phyloP scores from a whole-genome alignment of 2,797 vertebrate genomes.

The Danio kyathit region DNA sequence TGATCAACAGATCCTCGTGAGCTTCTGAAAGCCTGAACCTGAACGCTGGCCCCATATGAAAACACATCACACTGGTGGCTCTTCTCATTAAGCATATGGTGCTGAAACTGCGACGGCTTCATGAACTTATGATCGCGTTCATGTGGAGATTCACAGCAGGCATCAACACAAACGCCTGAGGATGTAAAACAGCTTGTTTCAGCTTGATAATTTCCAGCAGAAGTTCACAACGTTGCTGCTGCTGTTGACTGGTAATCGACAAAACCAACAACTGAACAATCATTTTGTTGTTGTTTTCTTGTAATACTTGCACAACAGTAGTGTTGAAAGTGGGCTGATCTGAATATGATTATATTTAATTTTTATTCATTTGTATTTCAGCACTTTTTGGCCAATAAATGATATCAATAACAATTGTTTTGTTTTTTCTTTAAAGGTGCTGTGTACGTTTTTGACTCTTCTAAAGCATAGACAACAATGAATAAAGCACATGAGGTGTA shows the following conservation, averaged over 20 bases:
- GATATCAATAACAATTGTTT: too few species aligned
- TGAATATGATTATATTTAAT: not conserved
- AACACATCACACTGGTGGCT: slow-evolving; percentile 8
- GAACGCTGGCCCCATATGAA: slow-evolving; percentile 10
- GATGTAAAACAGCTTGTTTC: slow-evolving; percentile 35
- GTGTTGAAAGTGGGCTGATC: not conserved
- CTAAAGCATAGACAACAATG: too few species aligned
- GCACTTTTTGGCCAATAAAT: too few species aligned
- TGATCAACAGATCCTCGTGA: slow-evolving; percentile 18
- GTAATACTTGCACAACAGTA: not conserved
- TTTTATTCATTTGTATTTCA: too few species aligned
- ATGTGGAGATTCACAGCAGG: slow-evolving; percentile 7
- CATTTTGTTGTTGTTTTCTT: not conserved
- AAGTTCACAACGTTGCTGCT: not conserved
- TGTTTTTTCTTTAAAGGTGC: too few species aligned
- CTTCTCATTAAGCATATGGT: slow-evolving; percentile 22
- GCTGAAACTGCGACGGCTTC: slow-evolving; percentile 4
- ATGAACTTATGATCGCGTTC: slow-evolving; percentile 27
- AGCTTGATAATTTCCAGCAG: not conserved
- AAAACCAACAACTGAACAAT: slow-evolving; percentile 2
- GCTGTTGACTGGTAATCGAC: slow-evolving; percentile 15
- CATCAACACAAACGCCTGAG: slow-evolving; percentile 9
- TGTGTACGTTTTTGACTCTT: too few species aligned
- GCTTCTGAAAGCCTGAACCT: not conserved
- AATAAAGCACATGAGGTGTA: too few species aligned